Percentiles rank a stretch among this genome's conserved stretches.
Conservation (phyloP, 92 coral and sea anemone genomes). For the Bergia sp. region DNA sequence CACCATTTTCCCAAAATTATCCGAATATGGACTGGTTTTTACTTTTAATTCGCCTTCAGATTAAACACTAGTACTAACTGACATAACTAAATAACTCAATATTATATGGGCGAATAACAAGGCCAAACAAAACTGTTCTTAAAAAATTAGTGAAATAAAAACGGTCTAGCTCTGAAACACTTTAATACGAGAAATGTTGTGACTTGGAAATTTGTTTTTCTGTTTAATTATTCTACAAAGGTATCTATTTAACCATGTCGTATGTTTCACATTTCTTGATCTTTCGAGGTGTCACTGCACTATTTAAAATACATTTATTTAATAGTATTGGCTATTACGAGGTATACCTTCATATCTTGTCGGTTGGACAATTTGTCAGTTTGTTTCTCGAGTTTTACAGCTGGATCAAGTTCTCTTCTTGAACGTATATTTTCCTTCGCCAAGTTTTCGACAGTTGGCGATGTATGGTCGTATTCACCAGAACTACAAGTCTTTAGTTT, state of each 20-base stretch:
- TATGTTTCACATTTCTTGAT: background rate
- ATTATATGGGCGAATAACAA: too few relatives aligned
- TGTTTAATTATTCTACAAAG: background rate
- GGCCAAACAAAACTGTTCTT: too few relatives aligned
- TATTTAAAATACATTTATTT: too few relatives aligned
- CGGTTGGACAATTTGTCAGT: background rate
- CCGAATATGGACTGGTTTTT: background rate
- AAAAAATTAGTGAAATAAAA: too few relatives aligned
- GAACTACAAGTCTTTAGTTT: background rate
- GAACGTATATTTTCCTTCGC: background rate
- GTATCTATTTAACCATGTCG: background rate
- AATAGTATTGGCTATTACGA: background rate
- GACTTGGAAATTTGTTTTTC: background rate
- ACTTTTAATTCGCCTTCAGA: background rate
- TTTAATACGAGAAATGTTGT: too few relatives aligned
- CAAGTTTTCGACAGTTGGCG: background rate
- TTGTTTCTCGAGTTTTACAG: background rate
- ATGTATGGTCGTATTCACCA: background rate
- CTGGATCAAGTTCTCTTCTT: background rate
- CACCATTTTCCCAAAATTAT: background rate
- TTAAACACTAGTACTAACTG: too few relatives aligned
- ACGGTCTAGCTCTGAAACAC: too few relatives aligned
- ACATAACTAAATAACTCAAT: too few relatives aligned
- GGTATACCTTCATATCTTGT: background rate
- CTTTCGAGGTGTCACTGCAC: background rate